A percentile compares a stretch with the other conserved stretches of the same genome.
Evolutionary conservation across 1,140 invertebrate species (phyloP).

Genomic region (Mamestra configurata): DNA sequence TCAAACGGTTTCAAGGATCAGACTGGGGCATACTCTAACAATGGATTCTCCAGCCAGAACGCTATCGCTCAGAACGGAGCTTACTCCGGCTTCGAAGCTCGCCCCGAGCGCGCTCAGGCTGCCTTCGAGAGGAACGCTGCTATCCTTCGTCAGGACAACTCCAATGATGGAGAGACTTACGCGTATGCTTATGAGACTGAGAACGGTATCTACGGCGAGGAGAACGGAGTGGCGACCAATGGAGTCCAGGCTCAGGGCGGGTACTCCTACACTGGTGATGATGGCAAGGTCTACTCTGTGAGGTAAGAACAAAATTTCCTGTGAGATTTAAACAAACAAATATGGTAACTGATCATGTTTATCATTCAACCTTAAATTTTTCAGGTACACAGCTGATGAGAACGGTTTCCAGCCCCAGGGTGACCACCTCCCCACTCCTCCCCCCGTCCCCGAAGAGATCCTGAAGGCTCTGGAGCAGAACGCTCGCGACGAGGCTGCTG

Average conservation of each 20-base stretch:
- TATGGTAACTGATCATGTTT: too few relatives aligned
- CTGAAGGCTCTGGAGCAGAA: slow-evolving; percentile 81
- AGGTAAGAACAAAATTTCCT: too few relatives aligned
- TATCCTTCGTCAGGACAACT: slow-evolving; percentile 67
- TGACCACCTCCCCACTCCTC: slow-evolving; percentile 93
- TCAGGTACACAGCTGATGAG: slow-evolving; percentile 94
- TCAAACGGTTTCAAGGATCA: slow-evolving; percentile 36
- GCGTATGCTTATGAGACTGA: slow-evolving; percentile 80
- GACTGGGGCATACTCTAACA: not conserved
- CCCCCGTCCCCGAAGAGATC: slow-evolving; percentile 90
- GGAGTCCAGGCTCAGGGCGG: slow-evolving; percentile 69
- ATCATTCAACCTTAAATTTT: slow-evolving; percentile 7
- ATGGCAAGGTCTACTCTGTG: slow-evolving; percentile 80
- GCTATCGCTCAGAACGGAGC: slow-evolving; percentile 40
- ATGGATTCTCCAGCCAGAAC: slow-evolving; percentile 16
- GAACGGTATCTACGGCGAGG: slow-evolving; percentile 80
- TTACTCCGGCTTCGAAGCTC: slow-evolving; percentile 40
- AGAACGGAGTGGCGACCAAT: slow-evolving; percentile 77
- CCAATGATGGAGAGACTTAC: slow-evolving; percentile 77
- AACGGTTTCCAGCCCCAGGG: slow-evolving; percentile 93
- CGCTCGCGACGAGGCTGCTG: slow-evolving; percentile 81
- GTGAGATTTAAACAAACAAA: too few relatives aligned
- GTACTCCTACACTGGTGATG: slow-evolving; percentile 47
- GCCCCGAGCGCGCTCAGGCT: slow-evolving; percentile 74
- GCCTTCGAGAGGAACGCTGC: slow-evolving; percentile 78